Percentiles rank a stretch among this genome's conserved stretches.
These are phyloP conservation scores for Gavialis gangeticus DNA, from an alignment of 2,113 vertebrate species.

Conservation along the genomic window DNA sequence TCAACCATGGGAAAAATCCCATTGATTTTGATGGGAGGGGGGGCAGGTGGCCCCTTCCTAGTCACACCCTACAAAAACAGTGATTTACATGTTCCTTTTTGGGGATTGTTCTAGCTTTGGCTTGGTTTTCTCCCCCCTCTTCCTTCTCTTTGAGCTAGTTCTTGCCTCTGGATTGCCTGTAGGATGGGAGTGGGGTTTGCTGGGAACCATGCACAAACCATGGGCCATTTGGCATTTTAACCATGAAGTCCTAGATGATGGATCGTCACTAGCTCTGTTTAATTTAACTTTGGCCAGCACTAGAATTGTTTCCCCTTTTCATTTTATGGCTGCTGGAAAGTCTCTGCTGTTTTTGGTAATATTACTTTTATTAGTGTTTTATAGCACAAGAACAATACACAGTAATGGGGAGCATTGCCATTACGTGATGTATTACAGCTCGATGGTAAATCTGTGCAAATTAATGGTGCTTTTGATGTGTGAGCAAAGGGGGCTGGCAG, in stretches of 20 bases:
- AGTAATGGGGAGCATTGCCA: neutral
- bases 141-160: neutral
- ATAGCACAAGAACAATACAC: slow-evolving; percentile 37
- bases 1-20: slow-evolving; percentile 12
- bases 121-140: neutral
- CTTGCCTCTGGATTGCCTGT: slow-evolving; percentile 34
- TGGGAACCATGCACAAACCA: neutral
- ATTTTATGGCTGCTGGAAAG: slow-evolving; percentile 60
- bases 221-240: slow-evolving; percentile 35
- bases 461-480: fast-evolving
- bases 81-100: slow-evolving; percentile 28
- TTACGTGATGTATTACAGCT: neutral
- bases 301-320: slow-evolving; percentile 57
- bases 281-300: slow-evolving; percentile 54
- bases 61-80: slow-evolving; percentile 37
- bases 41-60: neutral
- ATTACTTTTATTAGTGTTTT: slow-evolving; percentile 41
- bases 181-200: slow-evolving; percentile 6
- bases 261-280: slow-evolving; percentile 39
- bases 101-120: neutral
- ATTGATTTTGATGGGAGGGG: neutral
- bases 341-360: slow-evolving; percentile 47
- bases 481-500: neutral
- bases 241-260: slow-evolving; percentile 27
- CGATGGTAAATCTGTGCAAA: neutral